Base-by-base conservation (phyloP, 2,888 invertebrate species). In the Stenolophus ochropezus region DNA sequence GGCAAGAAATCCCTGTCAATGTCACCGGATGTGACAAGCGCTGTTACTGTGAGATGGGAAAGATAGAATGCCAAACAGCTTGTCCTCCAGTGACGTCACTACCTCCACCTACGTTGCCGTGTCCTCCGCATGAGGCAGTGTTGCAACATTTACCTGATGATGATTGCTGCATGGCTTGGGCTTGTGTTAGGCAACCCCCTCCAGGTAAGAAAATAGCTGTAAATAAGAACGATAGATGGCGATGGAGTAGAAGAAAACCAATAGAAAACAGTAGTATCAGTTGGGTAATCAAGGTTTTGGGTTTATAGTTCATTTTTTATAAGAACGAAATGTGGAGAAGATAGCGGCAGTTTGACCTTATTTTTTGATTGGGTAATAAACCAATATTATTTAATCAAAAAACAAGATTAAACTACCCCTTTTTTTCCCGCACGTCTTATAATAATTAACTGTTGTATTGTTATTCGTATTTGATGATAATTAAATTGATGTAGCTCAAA, bases 21-120 rank as follows among this genome's bases (percentile, higher is more conserved):
- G 89, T 97, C 1, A 95, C 96, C 8, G 96, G 96, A 74, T 97
- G 97, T 86, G 96, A 96, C 83, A 92, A 95, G 84, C 92, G 94
- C 84, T 97, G 97, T 87, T 96, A 94, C 87, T 97, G 97, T 87
- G 96, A 97, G 88, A 94, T 94, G 88, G 96, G 97, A 14, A 95
- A 95, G 84, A 91, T 97, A 16, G 95, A 96, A 83, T 97, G 97
- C 86, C 94, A 95, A 84, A 93, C 94, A 47, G 92, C 94, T 11
- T 97, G 97, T 89, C 93, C 94, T 1, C 94, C 95, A 0, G 92
- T 97, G 0, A 90, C 95, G 0, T 93, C 94, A 0, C 85, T 93
- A 25, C 97, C 97, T 0, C 97, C 97, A 0, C 90, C 93, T 27
- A 92, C 91, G 78, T 88, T 97, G 82, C 92, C 93, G 0, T 97